Percentiles rank a stretch among this genome's conserved stretches.
phyloP scores from a whole-genome alignment of 2,113 vertebrate genomes.

The Orycteropus afer region DNA sequence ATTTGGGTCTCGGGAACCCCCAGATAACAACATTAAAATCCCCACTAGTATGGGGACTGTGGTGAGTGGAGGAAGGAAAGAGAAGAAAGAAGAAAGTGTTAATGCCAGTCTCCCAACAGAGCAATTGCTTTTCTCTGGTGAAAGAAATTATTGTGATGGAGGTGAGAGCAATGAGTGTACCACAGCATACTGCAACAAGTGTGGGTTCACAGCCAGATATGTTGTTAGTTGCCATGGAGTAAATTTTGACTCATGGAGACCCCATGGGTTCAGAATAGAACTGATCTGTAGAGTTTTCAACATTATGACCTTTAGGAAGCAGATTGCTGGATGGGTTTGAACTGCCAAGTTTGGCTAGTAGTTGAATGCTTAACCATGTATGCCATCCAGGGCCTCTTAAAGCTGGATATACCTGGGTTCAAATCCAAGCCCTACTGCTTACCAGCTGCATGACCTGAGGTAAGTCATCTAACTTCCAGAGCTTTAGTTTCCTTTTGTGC shows the following conservation, averaged over 20 bases:
- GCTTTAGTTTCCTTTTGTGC: background rate
- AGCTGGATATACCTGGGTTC: background rate
- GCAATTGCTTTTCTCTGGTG: background rate
- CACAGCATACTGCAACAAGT: no score
- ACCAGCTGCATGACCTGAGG: background rate
- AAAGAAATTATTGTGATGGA: background rate
- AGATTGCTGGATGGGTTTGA: background rate
- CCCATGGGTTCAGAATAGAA: background rate
- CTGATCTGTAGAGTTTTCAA: background rate
- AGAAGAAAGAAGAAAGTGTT: background rate
- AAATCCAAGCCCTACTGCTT: background rate
- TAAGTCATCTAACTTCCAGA: background rate
- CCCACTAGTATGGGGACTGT: fast-evolving
- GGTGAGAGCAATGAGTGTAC: background rate
- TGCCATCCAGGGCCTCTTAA: no score
- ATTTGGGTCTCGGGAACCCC: background rate
- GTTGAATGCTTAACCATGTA: background rate
- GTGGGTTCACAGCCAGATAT: background rate
- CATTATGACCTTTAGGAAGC: background rate
- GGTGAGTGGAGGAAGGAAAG: background rate
- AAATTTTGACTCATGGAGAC: background rate
- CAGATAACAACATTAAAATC: background rate
- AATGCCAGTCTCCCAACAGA: background rate
- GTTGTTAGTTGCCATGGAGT: background rate
- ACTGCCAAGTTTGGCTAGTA: background rate